Percentiles rank a stretch among this genome's conserved stretches.
phyloP scores from a whole-genome alignment of 1,140 invertebrate genomes.

The Leptinotarsa texana region DNA sequence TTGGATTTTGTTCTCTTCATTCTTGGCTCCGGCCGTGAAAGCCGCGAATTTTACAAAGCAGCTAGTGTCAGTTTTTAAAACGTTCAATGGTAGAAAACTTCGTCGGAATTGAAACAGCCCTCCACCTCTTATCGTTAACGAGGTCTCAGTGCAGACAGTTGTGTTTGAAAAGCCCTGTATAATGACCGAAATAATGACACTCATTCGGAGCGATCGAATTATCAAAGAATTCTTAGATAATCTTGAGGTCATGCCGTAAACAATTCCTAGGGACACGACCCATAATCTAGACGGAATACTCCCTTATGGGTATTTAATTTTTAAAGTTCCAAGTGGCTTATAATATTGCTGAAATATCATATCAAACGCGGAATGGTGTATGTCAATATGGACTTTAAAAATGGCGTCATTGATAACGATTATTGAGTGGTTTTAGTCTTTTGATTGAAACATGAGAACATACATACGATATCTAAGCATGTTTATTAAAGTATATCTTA shows the following conservation, averaged over 20 bases:
- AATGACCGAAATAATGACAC: no score
- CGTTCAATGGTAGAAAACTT: no score
- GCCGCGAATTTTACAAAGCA: no score
- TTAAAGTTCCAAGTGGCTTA: not conserved
- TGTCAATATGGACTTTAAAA: conserved; percentile 19
- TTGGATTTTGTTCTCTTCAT: no score
- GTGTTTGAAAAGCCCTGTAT: no score
- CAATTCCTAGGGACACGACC: not conserved
- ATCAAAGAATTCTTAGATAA: no score
- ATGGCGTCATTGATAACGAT: conserved; percentile 17
- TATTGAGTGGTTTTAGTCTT: conserved; percentile 20
- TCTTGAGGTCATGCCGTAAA: not conserved
- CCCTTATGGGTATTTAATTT: conserved; percentile 3
- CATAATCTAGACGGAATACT: not conserved
- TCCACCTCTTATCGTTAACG: no score
- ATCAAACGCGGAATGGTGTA: not conserved
- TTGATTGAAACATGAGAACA: conserved; percentile 21
- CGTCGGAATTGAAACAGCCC: no score
- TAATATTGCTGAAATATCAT: not conserved
- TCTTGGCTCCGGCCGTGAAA: no score
- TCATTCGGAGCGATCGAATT: no score
- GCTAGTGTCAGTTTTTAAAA: no score
- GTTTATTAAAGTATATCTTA: conserved; percentile 23
- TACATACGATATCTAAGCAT: conserved; percentile 15
- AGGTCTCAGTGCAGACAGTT: no score